phyloP scores from a whole-genome alignment of 2,888 invertebrate species.

The Germaria angustata region DNA sequence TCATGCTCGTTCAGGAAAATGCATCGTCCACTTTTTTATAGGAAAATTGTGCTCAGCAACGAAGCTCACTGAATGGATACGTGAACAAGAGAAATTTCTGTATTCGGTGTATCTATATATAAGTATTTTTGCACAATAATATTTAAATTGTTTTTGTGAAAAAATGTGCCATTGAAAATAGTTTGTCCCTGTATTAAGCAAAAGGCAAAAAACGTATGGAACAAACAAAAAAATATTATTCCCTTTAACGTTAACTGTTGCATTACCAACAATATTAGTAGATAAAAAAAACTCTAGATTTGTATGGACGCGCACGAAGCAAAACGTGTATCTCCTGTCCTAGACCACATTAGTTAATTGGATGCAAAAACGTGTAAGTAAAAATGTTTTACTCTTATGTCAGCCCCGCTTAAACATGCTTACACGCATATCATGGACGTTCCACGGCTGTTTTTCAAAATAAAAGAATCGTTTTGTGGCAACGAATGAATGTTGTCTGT shows the following conservation, averaged over 20 bases:
- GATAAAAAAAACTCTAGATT: slow-evolving; percentile 10
- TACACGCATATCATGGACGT: not conserved
- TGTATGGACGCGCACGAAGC: slow-evolving; percentile 22
- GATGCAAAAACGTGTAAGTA: slow-evolving; percentile 47
- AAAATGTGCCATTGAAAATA: slow-evolving; percentile 18
- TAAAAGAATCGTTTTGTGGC: not conserved
- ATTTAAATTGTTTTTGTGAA: not conserved
- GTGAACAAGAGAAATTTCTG: no score
- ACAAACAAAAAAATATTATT: slow-evolving; percentile 13
- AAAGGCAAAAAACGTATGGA: not conserved
- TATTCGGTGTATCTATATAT: no score
- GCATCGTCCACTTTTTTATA: no score
- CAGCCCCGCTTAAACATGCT: not conserved
- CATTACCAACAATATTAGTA: slow-evolving; percentile 27
- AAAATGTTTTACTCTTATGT: slow-evolving; percentile 9
- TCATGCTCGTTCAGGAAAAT: no score
- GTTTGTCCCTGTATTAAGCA: slow-evolving; percentile 3
- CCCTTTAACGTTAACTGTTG: slow-evolving; percentile 31
- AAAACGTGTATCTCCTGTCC: slow-evolving; percentile 14
- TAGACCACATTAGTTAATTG: slow-evolving; percentile 49
- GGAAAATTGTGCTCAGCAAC: no score
- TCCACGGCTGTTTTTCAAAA: not conserved
- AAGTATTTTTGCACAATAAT: no score
- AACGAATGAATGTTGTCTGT: slow-evolving; percentile 2
- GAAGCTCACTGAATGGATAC: no score